These are phyloP conservation scores for Plagodis pulveraria DNA, from an alignment of 2,888 invertebrate genomes.

Conservation along the genomic window DNA sequence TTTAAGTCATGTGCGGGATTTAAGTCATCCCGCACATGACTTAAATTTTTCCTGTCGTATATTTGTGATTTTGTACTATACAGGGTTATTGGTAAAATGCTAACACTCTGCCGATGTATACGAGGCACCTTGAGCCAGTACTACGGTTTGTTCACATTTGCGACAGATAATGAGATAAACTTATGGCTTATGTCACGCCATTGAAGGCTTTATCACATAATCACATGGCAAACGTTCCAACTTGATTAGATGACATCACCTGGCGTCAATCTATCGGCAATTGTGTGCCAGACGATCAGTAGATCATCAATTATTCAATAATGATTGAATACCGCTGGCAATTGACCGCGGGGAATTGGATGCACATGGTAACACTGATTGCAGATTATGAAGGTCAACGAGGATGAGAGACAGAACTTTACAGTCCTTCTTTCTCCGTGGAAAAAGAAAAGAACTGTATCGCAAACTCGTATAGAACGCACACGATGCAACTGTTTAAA, in stretches of 20 bases:
- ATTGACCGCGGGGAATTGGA: slow-evolving; percentile 11
- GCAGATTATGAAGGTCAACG: background rate
- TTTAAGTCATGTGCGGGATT: no score
- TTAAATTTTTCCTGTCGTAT: no score
- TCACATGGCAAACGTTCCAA: slow-evolving; percentile 12
- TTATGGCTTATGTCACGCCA: slow-evolving; percentile 18
- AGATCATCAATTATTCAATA: slow-evolving; percentile 19
- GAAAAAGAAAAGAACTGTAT: no score
- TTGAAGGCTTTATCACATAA: slow-evolving; percentile 9
- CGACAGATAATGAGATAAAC: background rate
- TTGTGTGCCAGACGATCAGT: slow-evolving; percentile 16
- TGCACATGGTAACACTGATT: slow-evolving; percentile 27
- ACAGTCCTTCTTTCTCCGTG: no score
- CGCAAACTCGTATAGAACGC: no score
- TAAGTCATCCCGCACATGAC: no score
- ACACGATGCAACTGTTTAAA: no score
- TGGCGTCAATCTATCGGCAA: slow-evolving; percentile 20
- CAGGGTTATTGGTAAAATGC: no score
- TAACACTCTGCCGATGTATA: no score
- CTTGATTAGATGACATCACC: slow-evolving; percentile 19
- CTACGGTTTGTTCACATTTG: background rate
- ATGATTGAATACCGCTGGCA: slow-evolving; percentile 16
- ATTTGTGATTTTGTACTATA: no score
- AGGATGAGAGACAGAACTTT: no score
- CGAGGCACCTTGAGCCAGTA: no score